Base-by-base conservation (phyloP, 2,888 invertebrate species). In the Embidobia sp. region DNA sequence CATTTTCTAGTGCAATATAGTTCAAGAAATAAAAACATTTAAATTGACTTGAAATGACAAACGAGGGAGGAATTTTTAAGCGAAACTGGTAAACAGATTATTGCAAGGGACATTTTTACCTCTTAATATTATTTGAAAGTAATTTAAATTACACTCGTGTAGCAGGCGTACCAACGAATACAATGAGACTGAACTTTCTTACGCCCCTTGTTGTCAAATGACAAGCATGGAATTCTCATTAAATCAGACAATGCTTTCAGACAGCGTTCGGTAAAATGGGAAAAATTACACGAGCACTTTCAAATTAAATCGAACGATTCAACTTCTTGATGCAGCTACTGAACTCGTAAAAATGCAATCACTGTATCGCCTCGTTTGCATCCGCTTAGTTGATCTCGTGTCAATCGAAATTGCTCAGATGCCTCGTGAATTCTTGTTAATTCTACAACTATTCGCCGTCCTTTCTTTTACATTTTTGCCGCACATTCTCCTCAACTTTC, bases 141-240 rank as follows among this genome's bases (percentile, higher is more conserved):
- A 64, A 73, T 73, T 73, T 64, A 42, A 73, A 73, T 73, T 64
- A 64, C 49, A 51, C 7, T 22, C 46, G 29, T 29, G 48, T 46
- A 7, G 27, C 57, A 31, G 18, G 29, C 33, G 44, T 48, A 27
- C 33, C 48, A 15, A 35, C 35, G 46, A 74, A 44, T 15, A 46
- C 74, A 67, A 63, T 55, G 75, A 75, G 61, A 67, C 61, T 61
- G 55, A 66, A 78, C 44, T 70, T 72, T 59, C 67, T 78, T 74
- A 27, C 61, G 37, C 33, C 33, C 55, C 70, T 61, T 46, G 66
- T 75, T 57, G 75, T 48, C 63, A 63, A 78, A 75, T 78, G 78
- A 75, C 72, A 67, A 64, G 78, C 72, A 63, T 67, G 75, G 72
- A 78, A 78, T 78, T 75, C 53, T 57, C 67, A 78, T 78, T 78